Evolutionary conservation across 2,888 invertebrate species (phyloP).

Genomic region (Exocentrus adspersus): DNA sequence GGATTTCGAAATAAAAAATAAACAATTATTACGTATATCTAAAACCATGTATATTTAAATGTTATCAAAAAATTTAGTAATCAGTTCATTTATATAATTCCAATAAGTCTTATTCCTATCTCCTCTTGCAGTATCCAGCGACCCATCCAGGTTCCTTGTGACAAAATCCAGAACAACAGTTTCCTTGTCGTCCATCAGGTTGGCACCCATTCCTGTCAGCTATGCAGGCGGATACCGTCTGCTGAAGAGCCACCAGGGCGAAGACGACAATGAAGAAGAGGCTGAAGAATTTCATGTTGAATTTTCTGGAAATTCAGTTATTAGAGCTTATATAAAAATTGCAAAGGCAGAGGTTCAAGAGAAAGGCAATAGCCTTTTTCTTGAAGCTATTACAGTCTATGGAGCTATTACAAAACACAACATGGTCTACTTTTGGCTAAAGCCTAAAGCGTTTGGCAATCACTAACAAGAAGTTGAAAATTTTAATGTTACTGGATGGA

Average conservation of each 20-base stretch:
- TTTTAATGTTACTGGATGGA: no score
- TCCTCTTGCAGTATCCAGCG: constrained; percentile 6
- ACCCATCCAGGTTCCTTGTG: constrained; percentile 14
- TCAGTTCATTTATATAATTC: neutral
- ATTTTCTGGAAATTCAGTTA: neutral
- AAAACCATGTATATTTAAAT: no score
- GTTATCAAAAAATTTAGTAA: neutral
- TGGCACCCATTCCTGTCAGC: constrained; percentile 9
- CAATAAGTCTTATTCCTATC: neutral
- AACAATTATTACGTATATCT: no score
- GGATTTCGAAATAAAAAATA: no score
- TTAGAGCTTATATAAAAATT: no score
- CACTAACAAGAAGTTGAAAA: no score
- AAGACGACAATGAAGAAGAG: constrained; percentile 5
- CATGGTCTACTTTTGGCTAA: no score
- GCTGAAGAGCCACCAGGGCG: neutral
- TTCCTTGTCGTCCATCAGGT: constrained; percentile 15
- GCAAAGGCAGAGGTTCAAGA: no score
- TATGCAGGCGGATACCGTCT: neutral
- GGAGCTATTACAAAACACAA: no score
- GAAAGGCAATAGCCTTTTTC: no score
- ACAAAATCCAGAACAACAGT: constrained; percentile 10
- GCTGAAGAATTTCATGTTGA: constrained; percentile 3
- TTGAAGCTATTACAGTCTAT: no score
- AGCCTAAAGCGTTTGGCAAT: no score